Evolutionary conservation across 2,797 vertebrate species (phyloP).

Genomic region (Acipenser oxyrinchus): DNA sequence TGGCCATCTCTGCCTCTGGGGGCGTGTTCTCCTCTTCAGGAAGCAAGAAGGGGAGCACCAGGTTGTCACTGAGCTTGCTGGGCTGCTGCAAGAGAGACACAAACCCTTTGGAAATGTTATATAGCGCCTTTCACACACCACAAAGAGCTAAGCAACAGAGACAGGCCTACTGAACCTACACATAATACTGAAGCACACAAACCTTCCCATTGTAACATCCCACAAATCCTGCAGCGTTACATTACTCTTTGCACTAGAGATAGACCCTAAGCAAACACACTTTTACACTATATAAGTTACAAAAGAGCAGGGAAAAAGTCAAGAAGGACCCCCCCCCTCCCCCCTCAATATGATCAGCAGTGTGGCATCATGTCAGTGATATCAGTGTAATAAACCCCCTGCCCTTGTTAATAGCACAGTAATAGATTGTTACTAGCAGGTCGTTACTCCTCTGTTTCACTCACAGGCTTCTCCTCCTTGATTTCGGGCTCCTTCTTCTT

Average conservation of each 20-base stretch:
- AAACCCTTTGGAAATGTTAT: too few species aligned
- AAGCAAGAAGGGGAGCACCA: constrained; percentile 64
- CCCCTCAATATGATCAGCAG: background rate
- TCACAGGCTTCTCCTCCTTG: constrained; percentile 53
- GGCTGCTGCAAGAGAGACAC: constrained; percentile 33
- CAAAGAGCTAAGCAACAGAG: too few species aligned
- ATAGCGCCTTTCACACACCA: too few species aligned
- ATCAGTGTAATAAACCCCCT: background rate
- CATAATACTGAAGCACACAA: background rate
- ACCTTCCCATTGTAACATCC: background rate
- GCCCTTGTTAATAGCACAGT: too few species aligned
- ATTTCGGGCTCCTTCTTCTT: constrained; percentile 59
- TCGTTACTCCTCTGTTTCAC: background rate
- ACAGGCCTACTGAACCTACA: background rate
- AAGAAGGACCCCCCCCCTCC: background rate
- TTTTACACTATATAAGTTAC: too few species aligned
- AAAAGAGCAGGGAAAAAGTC: background rate
- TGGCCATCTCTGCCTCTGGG: constrained; percentile 48
- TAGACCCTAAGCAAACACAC: too few species aligned
- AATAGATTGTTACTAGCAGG: too few species aligned
- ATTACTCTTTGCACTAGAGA: too few species aligned
- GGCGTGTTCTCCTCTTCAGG: constrained; percentile 51
- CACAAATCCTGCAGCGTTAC: too few species aligned
- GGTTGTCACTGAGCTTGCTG: constrained; percentile 53
- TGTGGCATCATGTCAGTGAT: too few species aligned